Conservation (phyloP, 1,140 invertebrate genomes). For the Sitodiplosis mosellana region DNA sequence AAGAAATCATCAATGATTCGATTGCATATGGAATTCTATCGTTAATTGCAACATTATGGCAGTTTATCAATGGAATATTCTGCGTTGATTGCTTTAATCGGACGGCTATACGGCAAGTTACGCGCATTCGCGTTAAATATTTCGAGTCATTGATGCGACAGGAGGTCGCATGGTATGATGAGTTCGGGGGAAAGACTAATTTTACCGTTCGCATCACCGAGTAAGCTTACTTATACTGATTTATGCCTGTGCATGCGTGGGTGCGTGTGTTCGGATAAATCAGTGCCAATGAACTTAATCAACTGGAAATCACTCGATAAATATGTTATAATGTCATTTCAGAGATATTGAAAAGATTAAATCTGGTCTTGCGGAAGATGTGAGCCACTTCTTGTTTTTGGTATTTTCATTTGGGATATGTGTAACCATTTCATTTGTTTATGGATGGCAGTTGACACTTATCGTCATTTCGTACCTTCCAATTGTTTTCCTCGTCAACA, state of each 20-base stretch:
- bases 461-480: constrained; percentile 67
- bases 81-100: constrained; percentile 47
- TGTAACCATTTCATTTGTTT: constrained; percentile 45
- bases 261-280: too few species aligned
- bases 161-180: constrained; percentile 83
- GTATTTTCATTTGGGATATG: constrained; percentile 43
- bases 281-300: too few species aligned
- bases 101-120: constrained; percentile 41
- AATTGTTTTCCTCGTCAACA: constrained; percentile 46
- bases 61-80: constrained; percentile 40
- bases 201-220: constrained; percentile 74
- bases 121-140: constrained; percentile 47
- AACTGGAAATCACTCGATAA: too few species aligned
- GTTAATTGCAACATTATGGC: constrained; percentile 32
- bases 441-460: constrained; percentile 66
- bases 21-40: constrained; percentile 41
- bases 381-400: constrained; percentile 56
- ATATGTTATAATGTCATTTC: constrained; percentile 8
- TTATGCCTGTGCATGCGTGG: too few species aligned
- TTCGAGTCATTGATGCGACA: constrained; percentile 61
- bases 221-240: too few species aligned
- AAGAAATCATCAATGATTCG: constrained; percentile 41
- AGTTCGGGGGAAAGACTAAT: constrained; percentile 58
- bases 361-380: constrained; percentile 75
- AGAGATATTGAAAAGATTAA: constrained; percentile 77